Conservation (phyloP, 1,140 invertebrate species). For the Pachypeltis micranthus region DNA sequence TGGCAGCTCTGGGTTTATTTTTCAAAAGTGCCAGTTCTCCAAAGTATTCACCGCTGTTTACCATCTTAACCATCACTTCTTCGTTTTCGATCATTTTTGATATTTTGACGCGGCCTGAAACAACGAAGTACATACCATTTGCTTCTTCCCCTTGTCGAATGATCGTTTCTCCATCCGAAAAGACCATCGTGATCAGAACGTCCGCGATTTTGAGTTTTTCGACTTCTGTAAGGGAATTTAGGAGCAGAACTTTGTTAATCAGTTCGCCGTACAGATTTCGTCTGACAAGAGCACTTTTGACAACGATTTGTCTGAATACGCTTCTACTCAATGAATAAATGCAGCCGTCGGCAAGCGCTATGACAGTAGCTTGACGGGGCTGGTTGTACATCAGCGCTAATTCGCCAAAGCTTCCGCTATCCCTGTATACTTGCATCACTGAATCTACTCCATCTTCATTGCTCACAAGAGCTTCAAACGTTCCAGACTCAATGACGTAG, state of each 20-base stretch:
- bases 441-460: neutral
- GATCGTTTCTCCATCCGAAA: conserved; percentile 62
- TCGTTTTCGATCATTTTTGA: conserved; percentile 63
- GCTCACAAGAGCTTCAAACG: neutral
- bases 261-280: conserved; percentile 90
- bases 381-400: conserved; percentile 93
- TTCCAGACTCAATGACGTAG: conserved; percentile 6
- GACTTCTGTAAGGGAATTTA: conserved; percentile 39
- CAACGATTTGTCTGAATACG: conserved; percentile 86
- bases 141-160: conserved; percentile 85
- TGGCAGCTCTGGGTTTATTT: conserved; percentile 87
- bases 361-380: conserved; percentile 82
- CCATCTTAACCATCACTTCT: conserved; percentile 49
- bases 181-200: conserved; percentile 70
- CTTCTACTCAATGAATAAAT: conserved; percentile 93
- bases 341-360: conserved; percentile 65
- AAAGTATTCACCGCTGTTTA: conserved; percentile 75
- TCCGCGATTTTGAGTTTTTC: conserved; percentile 93
- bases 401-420: conserved; percentile 87
- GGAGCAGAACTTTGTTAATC: conserved; percentile 83
- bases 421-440: conserved; percentile 54
- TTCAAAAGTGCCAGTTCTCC: conserved; percentile 91
- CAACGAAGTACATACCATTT: conserved; percentile 95
- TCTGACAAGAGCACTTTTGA: conserved; percentile 92
- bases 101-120: conserved; percentile 70